Conservation (phyloP, 2,113 vertebrate genomes). For the Lasiurus cinereus region DNA sequence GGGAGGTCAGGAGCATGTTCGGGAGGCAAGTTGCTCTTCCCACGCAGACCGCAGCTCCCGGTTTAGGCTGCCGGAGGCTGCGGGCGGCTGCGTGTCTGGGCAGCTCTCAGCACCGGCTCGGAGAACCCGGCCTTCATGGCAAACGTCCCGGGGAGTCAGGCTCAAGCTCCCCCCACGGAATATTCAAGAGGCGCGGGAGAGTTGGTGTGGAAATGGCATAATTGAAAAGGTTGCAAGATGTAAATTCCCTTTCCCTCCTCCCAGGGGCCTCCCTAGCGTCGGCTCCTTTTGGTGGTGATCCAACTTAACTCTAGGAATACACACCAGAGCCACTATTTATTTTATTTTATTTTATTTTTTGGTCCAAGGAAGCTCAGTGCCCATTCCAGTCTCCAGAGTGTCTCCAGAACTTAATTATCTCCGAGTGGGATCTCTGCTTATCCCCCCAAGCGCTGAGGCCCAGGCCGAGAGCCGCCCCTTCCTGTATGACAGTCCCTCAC, state of each 20-base stretch:
- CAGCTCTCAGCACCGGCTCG: conserved; percentile 48
- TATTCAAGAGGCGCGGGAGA: neutral
- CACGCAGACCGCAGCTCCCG: neutral
- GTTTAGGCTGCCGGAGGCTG: neutral
- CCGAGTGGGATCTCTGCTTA: neutral
- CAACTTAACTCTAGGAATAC: neutral
- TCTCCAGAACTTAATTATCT: conserved; percentile 7
- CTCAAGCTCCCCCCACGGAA: neutral
- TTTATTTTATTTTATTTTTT: too few relatives aligned
- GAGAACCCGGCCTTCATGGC: conserved; percentile 7
- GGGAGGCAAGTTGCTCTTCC: neutral
- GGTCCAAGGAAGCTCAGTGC: neutral
- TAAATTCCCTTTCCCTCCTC: too few relatives aligned
- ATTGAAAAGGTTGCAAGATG: neutral
- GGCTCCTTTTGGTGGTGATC: neutral
- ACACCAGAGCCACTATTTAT: neutral
- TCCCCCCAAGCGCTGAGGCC: neutral
- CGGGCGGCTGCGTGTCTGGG: neutral
- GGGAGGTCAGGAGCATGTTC: neutral
- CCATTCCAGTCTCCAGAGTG: neutral
- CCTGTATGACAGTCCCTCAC: neutral
- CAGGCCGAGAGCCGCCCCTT: neutral
- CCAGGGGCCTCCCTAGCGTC: neutral
- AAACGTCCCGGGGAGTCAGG: conserved; percentile 13
- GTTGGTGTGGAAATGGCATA: neutral